Percentiles rank a stretch among this genome's conserved stretches.
These are phyloP conservation scores for Coelopa pilipes DNA, from an alignment of 2,888 invertebrate genomes.

Conservation along the genomic window DNA sequence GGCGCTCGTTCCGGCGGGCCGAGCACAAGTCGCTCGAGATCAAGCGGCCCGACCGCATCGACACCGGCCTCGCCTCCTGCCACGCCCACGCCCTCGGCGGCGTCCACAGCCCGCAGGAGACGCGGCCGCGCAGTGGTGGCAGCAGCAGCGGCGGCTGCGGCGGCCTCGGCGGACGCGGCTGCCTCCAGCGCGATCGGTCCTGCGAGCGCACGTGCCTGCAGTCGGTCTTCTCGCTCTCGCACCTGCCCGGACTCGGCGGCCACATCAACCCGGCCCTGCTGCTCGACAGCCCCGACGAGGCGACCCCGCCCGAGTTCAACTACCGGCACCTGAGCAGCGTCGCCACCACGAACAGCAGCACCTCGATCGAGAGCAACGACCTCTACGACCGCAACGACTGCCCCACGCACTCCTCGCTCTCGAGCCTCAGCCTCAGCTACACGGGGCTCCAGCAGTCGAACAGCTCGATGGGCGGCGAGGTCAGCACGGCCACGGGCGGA, in stretches of 20 bases:
- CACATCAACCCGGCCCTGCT: slow-evolving; percentile 60
- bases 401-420: slow-evolving; percentile 47
- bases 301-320: slow-evolving; percentile 61
- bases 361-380: slow-evolving; percentile 57
- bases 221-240: slow-evolving; percentile 51
- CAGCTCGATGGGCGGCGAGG: slow-evolving; percentile 60
- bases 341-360: slow-evolving; percentile 59
- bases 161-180: not conserved
- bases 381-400: slow-evolving; percentile 1
- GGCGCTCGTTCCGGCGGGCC: slow-evolving; percentile 60
- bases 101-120: slow-evolving; percentile 37
- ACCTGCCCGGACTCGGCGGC: slow-evolving; percentile 51
- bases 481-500: slow-evolving; percentile 51
- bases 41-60: slow-evolving; percentile 44
- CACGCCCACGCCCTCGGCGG: slow-evolving; percentile 2
- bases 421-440: slow-evolving; percentile 53
- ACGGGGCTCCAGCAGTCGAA: slow-evolving; percentile 49
- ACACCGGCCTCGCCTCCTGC: slow-evolving; percentile 8
- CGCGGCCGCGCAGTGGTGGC: not conserved
- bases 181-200: not conserved
- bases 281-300: slow-evolving; percentile 63
- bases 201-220: not conserved
- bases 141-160: not conserved
- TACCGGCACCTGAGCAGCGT: slow-evolving; percentile 61
- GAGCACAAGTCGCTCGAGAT: slow-evolving; percentile 58